phyloP scores from a whole-genome alignment of 2,888 invertebrate genomes.

The Drepana falcataria region DNA sequence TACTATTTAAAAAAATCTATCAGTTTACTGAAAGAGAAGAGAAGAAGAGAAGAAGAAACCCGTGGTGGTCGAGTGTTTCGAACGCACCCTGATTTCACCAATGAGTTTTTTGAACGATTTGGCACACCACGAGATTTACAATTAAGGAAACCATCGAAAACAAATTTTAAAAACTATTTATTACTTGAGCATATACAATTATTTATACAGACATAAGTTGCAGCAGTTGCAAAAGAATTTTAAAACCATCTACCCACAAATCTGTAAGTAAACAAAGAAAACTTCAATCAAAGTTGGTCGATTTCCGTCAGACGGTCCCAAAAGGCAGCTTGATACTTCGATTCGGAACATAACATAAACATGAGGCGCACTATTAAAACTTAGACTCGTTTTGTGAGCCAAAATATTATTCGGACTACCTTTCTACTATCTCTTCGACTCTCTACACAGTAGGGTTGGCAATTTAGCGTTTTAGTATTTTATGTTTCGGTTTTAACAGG shows the following conservation, averaged over 20 bases:
- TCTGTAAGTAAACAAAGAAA: conserved; percentile 13
- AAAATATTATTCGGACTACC: conserved; percentile 77
- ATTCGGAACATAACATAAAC: conserved; percentile 70
- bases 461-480: neutral
- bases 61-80: no score
- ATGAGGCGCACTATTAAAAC: conserved; percentile 76
- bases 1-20: no score
- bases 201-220: no score
- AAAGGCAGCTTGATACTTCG: conserved; percentile 44
- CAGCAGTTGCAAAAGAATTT: no score
- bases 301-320: conserved; percentile 24
- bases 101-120: no score
- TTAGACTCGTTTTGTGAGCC: conserved; percentile 77
- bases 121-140: no score
- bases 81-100: no score
- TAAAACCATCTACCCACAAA: conserved; percentile 8
- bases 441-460: conserved; percentile 44
- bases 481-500: neutral
- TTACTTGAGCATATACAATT: no score
- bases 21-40: no score
- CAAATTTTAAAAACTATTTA: no score
- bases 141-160: no score
- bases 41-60: no score
- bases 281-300: conserved; percentile 22
- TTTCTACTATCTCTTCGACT: conserved; percentile 59